Base-by-base conservation (phyloP, 2,113 vertebrate species). In the Acinonyx jubatus region DNA sequence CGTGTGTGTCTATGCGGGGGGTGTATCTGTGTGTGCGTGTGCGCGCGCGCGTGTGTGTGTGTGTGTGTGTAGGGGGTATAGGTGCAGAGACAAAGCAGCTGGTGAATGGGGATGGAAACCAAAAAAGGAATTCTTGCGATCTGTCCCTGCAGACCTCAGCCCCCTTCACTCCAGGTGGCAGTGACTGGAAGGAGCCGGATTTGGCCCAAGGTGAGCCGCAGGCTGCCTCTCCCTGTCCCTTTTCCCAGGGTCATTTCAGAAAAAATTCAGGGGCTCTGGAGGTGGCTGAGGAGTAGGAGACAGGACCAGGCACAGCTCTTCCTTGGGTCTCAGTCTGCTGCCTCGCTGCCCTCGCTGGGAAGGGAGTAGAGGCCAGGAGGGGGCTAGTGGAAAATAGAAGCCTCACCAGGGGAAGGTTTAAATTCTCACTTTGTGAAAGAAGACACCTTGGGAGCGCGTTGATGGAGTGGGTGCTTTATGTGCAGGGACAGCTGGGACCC, bases 401-500 rank as follows among this genome's bases (percentile, higher is more conserved):
- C 91, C 95, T 80, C 13, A 95, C 82, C 73, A 95, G 57, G 95
- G 97, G 98, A 98, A 98, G 89, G 94, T 98, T 98, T 97, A 97
- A 96, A 98, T 97, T 97, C 94, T 97, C 94, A 94, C 92, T 98
- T 65, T 80, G 95, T 91, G 99, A 98, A 99, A 99, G 82, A 36
- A 89, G 99, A 99, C 71, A 97, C 98, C 74, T 97, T 0, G 16
- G 65, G 89, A 93, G 96, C 66, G 50, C 66, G 83, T 0, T 89
- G 98, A 94, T 95, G 93, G 98, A 98, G 45, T 71, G 3, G 78
- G 97, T 94, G 97, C 96, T 98, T 98, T 97, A 98, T 96, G 97
- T 98, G 95, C 36, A 89, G 98, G 97, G 98, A 99, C 99, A 99
- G 99, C 98, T 99, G 99, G 97, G 97, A 97, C 98, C 98, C 98